Conservation (phyloP, 2,797 vertebrate genomes). For the Pelodytes ibericus region DNA sequence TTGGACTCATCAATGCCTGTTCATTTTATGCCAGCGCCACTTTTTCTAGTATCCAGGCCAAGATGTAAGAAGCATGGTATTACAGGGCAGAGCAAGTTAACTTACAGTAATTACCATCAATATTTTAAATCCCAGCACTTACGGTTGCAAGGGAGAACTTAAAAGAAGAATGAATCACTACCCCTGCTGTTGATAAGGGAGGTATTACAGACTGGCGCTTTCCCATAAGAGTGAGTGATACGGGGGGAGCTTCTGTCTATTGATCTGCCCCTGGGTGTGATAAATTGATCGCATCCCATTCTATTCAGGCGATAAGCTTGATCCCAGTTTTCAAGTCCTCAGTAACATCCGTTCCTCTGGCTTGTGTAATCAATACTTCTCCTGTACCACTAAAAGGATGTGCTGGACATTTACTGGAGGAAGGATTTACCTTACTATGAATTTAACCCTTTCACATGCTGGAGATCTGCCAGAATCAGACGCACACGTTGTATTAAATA, state of each 20-base stretch:
- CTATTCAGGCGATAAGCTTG: neutral
- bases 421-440: no score
- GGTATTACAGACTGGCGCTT: neutral
- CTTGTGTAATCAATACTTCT: slow-evolving; percentile 4
- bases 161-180: neutral
- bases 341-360: neutral
- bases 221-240: neutral
- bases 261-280: slow-evolving; percentile 13
- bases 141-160: neutral
- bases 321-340: neutral
- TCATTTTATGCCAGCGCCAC: no score
- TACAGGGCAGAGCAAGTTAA: neutral
- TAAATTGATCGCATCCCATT: neutral
- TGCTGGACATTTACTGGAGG: neutral
- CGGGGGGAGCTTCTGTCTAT: neutral
- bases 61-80: no score
- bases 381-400: neutral
- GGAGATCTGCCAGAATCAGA: no score
- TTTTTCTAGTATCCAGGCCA: no score
- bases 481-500: no score
- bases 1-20: no score
- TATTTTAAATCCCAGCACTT: slow-evolving; percentile 22
- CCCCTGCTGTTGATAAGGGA: neutral
- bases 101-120: slow-evolving; percentile 8
- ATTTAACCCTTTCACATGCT: no score